Evolutionary conservation across 2,113 vertebrate genomes (phyloP).

Genomic region (Heteronetta atricapilla): DNA sequence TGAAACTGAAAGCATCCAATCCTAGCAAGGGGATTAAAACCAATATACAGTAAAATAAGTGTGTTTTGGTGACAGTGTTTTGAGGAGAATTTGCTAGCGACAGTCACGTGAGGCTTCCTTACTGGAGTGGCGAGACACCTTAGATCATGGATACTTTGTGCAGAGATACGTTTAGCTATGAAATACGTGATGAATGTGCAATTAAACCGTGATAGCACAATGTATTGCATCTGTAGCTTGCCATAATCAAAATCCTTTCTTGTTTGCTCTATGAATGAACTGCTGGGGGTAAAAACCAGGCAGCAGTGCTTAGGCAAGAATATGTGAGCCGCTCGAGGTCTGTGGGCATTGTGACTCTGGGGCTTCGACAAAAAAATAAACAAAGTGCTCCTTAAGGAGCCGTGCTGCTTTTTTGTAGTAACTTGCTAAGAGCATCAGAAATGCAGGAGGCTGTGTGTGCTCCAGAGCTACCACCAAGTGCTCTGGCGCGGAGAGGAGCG

Average conservation of each 20-base stretch:
- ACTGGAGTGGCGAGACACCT: constrained; percentile 20
- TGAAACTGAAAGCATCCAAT: neutral
- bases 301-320: neutral
- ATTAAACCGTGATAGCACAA: neutral
- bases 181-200: neutral
- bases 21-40: neutral
- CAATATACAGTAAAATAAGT: neutral
- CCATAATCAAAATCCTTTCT: neutral
- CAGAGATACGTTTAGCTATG: neutral
- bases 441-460: fast-evolving
- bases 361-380: neutral
- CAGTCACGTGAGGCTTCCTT: constrained; percentile 1
- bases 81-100: neutral
- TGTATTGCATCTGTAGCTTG: too few relatives aligned
- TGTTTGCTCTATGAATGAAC: neutral
- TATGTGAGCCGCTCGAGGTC: neutral
- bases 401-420: neutral
- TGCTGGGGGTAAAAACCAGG: fast-evolving
- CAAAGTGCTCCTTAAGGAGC: neutral
- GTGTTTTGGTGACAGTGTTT: neutral
- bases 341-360: neutral
- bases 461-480: fast-evolving
- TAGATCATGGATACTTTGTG: neutral
- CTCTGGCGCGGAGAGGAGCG: neutral
- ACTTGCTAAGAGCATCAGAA: neutral